Base-by-base conservation (phyloP, 2,888 invertebrate species). In the Ectemnius lituratus region DNA sequence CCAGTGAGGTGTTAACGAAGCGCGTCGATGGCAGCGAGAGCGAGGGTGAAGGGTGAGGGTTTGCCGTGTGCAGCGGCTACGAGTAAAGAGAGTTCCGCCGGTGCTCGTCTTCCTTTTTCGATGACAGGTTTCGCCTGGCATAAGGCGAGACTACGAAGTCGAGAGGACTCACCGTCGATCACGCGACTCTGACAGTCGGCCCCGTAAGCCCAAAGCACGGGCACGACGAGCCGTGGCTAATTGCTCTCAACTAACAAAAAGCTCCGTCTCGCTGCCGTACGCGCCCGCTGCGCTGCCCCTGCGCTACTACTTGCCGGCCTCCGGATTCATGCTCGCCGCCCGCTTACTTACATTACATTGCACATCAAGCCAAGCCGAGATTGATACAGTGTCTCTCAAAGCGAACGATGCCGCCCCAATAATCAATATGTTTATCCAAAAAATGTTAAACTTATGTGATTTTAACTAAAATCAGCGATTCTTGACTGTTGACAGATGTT, bases 211-310 rank as follows among this genome's bases (percentile, higher is more conserved):
- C 73, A 84, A 86, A 84, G 79, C 83, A 75, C 83, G 84, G 77
- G 84, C 37, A 88, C 86, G 87, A 88, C 88, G 86, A 89, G 87
- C 88, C 89, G 87, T 88, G 86, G 88, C 88, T 90, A 90, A 90
- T 90, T 89, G 88, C 87, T 81, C 80, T 77, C 37, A 81, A 84
- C 82, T 84, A 84, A 86, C 84, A 89, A 88, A 87, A 89, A 88
- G 86, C 84, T 80, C 84, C 83, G 83, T 82, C 80, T 81, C 85
- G 78, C 80, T 81, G 73, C 78, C 77, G 77, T 67, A 62, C 69
- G 23, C 23, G 23, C 23, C 23, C 23, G 23, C 23, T 23, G 23
- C 23, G 23, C 23, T 23, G 2, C 3, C 23, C 23, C 3, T 61
- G 46, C 65, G 8, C 20, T 62, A 59, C 66, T 61, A 16, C 28